phyloP scores from a whole-genome alignment of 2,888 invertebrate species.

The Patella pellucida region DNA sequence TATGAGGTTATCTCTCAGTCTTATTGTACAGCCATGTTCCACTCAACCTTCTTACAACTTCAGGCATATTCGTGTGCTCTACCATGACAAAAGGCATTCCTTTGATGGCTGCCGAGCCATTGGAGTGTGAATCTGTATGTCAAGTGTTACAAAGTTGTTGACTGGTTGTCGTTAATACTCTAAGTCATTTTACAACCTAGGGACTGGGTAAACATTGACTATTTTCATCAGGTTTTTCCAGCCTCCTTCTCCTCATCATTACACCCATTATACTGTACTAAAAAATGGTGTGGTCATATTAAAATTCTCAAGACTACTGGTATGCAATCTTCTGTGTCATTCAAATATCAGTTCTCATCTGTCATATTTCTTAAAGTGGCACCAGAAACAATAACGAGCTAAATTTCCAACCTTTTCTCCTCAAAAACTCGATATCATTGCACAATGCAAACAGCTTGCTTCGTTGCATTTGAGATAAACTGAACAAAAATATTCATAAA shows the following conservation, averaged over 20 bases:
- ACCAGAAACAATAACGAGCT: no score
- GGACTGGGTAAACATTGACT: not conserved
- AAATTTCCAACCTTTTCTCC: no score
- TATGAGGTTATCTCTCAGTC: not conserved
- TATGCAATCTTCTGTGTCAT: no score
- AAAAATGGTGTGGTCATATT: not conserved
- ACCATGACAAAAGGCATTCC: conserved; percentile 10
- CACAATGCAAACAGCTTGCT: no score
- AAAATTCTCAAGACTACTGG: no score
- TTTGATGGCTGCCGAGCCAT: not conserved
- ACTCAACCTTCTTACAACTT: not conserved
- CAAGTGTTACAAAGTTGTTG: conserved; percentile 10
- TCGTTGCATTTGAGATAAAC: no score
- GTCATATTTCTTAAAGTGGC: no score
- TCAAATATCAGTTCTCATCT: no score
- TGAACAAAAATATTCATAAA: no score
- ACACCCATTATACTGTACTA: not conserved
- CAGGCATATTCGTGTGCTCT: conserved; percentile 5
- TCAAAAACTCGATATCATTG: no score
- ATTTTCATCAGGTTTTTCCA: not conserved
- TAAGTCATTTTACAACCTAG: not conserved
- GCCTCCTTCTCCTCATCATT: not conserved
- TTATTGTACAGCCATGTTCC: conserved; percentile 7
- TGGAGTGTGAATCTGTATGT: conserved; percentile 9
- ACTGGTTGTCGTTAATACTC: not conserved